Evolutionary conservation across 2,888 invertebrate genomes (phyloP).

Genomic region (Dicycla oo): DNA sequence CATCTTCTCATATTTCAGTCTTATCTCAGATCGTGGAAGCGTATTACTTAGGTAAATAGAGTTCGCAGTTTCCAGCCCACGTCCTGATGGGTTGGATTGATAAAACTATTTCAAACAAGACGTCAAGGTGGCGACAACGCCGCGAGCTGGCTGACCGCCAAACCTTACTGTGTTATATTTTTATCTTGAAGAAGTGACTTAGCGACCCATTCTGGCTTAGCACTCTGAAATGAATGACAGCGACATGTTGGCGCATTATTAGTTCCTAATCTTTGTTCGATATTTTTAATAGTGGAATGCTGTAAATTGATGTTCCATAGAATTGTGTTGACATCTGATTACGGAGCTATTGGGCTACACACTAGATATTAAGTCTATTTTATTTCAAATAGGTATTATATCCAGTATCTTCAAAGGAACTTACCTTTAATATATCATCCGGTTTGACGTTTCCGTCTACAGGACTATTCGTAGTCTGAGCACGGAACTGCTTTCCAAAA

Average conservation of each 20-base stretch:
- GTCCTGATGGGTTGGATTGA: constrained; percentile 67
- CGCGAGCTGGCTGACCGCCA: constrained; percentile 59
- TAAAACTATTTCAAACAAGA: constrained; percentile 68
- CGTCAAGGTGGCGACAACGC: constrained; percentile 56
- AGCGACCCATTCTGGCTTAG: constrained; percentile 16
- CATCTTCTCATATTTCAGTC: constrained; percentile 42
- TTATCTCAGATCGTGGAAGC: constrained; percentile 37
- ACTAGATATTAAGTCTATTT: too few relatives aligned
- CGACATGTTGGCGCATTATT: neutral
- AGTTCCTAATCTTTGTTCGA: neutral
- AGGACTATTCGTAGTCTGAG: neutral
- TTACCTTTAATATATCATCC: neutral
- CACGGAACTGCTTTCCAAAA: neutral
- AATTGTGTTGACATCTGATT: neutral
- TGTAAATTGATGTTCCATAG: neutral
- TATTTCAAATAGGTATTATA: too few relatives aligned
- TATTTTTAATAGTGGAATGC: constrained; percentile 11
- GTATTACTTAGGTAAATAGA: constrained; percentile 56
- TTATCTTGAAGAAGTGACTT: constrained; percentile 46
- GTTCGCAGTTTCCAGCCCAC: constrained; percentile 50
- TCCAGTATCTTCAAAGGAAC: neutral
- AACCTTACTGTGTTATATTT: constrained; percentile 60
- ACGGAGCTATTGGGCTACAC: neutral
- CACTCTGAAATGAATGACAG: constrained; percentile 45
- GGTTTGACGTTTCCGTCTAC: neutral